Evolutionary conservation across 23 tunicate species (phyloP), one percentile per base, ranked within the genome.

Genomic region (Clavelina lepadiformis): DNA sequence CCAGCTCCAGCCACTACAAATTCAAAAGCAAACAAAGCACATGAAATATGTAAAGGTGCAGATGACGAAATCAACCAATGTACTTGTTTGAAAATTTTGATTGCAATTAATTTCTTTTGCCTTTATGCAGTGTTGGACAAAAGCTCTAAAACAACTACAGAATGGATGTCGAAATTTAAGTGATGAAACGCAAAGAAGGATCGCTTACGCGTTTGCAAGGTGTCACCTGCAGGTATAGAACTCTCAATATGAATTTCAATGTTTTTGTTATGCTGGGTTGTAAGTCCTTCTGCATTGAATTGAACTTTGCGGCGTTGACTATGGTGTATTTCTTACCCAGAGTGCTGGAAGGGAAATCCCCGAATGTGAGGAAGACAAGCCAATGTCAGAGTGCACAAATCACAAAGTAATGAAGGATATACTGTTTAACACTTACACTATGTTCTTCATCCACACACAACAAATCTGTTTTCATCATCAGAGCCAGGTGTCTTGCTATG

Each of bases 391-490:
- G n/a, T 89, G 97, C 47, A 82, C 97, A 29, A 53, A 73, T 64
- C 71, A 66, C 13, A 69, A 63, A 51, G 58, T 63, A 5, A 41
- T 89, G 11, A 32, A 47, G 15, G 97, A 89, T 70, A 21, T 52
- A 35, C 83, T 75, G 24, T 89, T 74, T 58, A 89, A 75, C 80
- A 56, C 83, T 3, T 89, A 81, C 79, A 89, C 97, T 35, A 80
- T 75, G 36, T 81, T 89, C 47, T 89, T 81, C 41, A 89, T 83
- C 1, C 88, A 89, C 33, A 69, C 89, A 3, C 97, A 89, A 52
- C 97, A 89, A 46, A 89, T 89, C 15, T 89, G 97, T 50, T 89
- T 89, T 70, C 89, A 89, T 57, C 37, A 81, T 24, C 97, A 89
- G 76, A 81, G 82, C 45, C 97, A 89, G 65, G 89, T 82, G n/a